phyloP scores from a whole-genome alignment of 2,797 vertebrate genomes.

The Aldrovandia affinis region DNA sequence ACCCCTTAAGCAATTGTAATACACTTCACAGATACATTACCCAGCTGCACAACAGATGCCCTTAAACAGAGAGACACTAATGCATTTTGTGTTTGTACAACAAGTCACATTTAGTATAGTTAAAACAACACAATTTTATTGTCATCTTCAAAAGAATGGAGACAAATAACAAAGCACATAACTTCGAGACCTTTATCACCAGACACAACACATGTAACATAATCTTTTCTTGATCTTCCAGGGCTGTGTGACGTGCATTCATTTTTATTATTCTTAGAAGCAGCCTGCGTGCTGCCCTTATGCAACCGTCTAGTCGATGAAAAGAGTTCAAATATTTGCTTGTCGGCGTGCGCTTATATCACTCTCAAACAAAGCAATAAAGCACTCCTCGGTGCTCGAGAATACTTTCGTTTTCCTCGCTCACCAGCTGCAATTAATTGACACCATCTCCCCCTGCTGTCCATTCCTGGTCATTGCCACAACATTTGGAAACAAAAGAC shows the following conservation, averaged over 20 bases:
- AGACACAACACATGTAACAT: not conserved
- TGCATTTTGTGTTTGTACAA: not conserved
- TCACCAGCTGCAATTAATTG: not conserved
- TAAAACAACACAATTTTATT: not conserved
- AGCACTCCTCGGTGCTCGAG: not conserved
- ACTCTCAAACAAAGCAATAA: not conserved
- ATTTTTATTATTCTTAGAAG: not conserved
- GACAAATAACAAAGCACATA: not conserved
- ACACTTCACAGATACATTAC: not conserved
- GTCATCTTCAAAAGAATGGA: too few species aligned
- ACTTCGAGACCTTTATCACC: not conserved
- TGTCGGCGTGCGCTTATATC: not conserved
- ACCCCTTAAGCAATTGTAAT: not conserved
- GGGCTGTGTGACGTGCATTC: not conserved
- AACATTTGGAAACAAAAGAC: constrained; percentile 1
- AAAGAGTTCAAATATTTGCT: not conserved
- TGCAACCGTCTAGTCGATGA: not conserved
- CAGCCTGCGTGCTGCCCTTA: not conserved
- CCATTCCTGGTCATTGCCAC: not conserved
- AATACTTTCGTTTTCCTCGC: not conserved
- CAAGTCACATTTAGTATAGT: not conserved
- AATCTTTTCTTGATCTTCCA: not conserved
- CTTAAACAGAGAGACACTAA: too few species aligned
- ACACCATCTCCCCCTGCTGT: constrained; percentile 4
- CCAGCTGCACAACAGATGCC: not conserved